A percentile compares a stretch with the other conserved stretches of the same genome.
phyloP scores from a whole-genome alignment of 2,113 vertebrate species.

The Datnioides undecimradiatus region DNA sequence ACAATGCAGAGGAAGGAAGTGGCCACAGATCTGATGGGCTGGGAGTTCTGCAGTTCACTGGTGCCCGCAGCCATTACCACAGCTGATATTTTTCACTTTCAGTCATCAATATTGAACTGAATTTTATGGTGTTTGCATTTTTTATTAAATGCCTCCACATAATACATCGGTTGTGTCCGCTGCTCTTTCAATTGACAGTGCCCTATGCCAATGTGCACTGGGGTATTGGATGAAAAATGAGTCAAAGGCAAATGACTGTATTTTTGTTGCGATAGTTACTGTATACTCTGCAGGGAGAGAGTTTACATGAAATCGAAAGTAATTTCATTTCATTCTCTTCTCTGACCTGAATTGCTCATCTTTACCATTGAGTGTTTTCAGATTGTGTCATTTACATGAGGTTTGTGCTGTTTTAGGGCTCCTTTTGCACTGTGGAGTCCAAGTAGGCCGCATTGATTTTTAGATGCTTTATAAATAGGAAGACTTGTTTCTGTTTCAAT shows the following conservation, averaged over 20 bases:
- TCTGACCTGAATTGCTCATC: background rate
- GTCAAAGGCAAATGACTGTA: background rate
- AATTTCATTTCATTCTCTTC: background rate
- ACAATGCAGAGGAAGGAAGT: background rate
- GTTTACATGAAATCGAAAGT: background rate
- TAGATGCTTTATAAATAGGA: background rate
- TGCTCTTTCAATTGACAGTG: slow-evolving; percentile 4
- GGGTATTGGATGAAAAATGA: slow-evolving; percentile 9
- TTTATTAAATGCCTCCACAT: slow-evolving; percentile 16
- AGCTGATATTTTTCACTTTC: slow-evolving; percentile 43
- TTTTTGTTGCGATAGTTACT: background rate
- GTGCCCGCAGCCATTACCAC: slow-evolving; percentile 7
- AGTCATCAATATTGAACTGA: slow-evolving; percentile 15
- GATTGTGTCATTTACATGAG: background rate
- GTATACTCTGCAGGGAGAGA: background rate
- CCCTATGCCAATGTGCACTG: background rate
- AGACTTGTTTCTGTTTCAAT: background rate
- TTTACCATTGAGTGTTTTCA: background rate
- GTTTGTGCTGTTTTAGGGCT: background rate
- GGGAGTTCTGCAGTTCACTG: background rate
- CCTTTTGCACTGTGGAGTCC: background rate
- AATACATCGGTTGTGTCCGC: background rate
- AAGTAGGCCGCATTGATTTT: background rate
- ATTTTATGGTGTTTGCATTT: slow-evolving; percentile 38
- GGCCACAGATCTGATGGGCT: slow-evolving; percentile 7